Evolutionary conservation across 2,888 invertebrate genomes (phyloP).

Genomic region (Alentia gelatinosa): DNA sequence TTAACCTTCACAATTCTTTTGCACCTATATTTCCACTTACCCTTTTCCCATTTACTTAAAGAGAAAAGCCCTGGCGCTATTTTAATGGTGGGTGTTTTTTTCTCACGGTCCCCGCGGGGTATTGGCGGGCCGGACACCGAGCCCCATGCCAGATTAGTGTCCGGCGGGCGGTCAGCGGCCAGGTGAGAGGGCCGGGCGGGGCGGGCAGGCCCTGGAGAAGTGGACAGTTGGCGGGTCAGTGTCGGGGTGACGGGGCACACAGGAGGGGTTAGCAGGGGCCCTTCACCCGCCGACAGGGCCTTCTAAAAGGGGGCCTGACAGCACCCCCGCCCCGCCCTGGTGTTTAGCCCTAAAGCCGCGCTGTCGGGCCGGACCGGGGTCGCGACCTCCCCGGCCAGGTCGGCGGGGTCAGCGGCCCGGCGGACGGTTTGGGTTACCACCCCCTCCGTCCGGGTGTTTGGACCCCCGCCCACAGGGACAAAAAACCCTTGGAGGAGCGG

Average conservation of each 20-base stretch:
- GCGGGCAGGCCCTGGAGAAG: too few relatives aligned
- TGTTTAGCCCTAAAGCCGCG: background rate
- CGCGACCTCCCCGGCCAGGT: conserved; percentile 36
- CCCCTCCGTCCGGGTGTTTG: background rate
- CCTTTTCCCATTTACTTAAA: too few relatives aligned
- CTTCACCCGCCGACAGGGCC: background rate
- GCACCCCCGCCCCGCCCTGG: background rate
- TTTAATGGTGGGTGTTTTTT: too few relatives aligned
- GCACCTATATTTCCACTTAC: too few relatives aligned
- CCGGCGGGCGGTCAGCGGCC: background rate
- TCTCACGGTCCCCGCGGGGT: too few relatives aligned
- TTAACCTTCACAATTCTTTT: too few relatives aligned
- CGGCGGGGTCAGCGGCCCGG: conserved; percentile 18
- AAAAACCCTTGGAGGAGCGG: background rate
- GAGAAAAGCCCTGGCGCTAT: too few relatives aligned
- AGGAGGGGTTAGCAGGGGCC: background rate
- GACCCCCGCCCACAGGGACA: conserved; percentile 29
- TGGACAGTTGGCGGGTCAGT: conserved; percentile 47
- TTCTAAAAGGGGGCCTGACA: too few relatives aligned
- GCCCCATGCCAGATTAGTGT: too few relatives aligned
- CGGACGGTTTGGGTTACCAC: conserved; percentile 27
- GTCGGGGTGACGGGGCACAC: background rate
- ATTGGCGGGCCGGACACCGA: too few relatives aligned
- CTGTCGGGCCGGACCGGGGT: background rate
- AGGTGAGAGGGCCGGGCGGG: background rate